These are phyloP conservation scores for Ornithoptera priamus DNA, from an alignment of 2,888 invertebrate genomes.

Conservation along the genomic window DNA sequence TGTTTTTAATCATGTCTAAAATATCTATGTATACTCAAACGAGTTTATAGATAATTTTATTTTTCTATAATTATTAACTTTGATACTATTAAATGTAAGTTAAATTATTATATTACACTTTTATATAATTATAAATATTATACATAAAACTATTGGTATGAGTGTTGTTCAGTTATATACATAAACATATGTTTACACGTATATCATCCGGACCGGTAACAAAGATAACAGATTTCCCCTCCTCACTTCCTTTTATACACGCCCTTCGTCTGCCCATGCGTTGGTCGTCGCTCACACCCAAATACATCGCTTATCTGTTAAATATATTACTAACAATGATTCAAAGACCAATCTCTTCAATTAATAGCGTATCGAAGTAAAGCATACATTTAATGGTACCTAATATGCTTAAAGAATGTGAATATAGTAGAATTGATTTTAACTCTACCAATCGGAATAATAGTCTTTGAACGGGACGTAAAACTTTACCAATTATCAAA, in stretches of 20 bases:
- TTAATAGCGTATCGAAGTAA: no score
- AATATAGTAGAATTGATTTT: neutral
- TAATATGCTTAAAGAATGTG: neutral
- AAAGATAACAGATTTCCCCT: neutral
- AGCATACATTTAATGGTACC: no score
- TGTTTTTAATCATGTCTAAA: no score
- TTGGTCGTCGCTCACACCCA: neutral
- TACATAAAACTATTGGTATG: neutral
- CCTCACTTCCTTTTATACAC: neutral
- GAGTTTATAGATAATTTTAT: no score
- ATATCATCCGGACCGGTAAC: neutral
- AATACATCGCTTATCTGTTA: neutral
- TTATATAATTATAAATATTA: neutral
- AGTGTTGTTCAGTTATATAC: neutral
- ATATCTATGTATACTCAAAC: no score
- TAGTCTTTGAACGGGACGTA: neutral
- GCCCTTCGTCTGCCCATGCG: neutral
- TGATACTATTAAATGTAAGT: no score
- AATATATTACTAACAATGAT: neutral
- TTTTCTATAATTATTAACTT: no score
- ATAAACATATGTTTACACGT: neutral
- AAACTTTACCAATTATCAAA: slow-evolving; percentile 6
- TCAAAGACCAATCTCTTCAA: no score
- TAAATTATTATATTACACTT: no score
- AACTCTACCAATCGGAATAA: neutral